Percentiles rank a stretch among this genome's conserved stretches.
Conservation (phyloP, 2,113 vertebrate genomes). For the Progne subis region DNA sequence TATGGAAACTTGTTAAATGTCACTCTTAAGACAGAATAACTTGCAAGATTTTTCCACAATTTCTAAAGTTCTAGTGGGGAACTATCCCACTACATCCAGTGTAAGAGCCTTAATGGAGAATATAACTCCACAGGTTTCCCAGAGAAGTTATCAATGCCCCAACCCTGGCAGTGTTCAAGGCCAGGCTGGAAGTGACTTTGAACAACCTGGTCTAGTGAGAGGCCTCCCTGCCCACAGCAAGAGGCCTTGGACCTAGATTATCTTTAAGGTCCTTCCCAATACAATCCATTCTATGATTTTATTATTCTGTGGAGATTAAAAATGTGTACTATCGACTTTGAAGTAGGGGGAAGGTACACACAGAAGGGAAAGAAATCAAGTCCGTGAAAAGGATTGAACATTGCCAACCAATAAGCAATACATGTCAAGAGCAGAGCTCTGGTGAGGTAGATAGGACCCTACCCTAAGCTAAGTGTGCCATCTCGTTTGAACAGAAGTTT, state of each 20-base stretch:
- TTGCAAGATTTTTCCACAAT: not conserved
- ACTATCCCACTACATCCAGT: not conserved
- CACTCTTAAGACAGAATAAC: not conserved
- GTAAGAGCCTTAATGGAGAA: not conserved
- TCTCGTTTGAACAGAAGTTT: not conserved
- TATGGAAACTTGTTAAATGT: not conserved
- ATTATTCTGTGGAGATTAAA: not conserved
- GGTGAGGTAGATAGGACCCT: not conserved
- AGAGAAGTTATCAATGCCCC: not conserved
- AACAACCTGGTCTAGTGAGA: no score
- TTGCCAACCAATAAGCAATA: not conserved
- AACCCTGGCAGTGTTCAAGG: not conserved
- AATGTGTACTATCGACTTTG: not conserved
- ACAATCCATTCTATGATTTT: no score
- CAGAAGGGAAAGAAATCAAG: not conserved
- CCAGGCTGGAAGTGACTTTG: no score
- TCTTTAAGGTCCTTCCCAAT: not conserved
- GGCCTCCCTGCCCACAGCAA: not conserved
- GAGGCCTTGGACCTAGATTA: no score
- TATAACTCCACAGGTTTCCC: not conserved
- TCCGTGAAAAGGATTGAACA: not conserved
- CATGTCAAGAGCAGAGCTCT: fast-evolving
- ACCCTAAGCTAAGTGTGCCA: not conserved
- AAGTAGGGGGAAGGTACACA: not conserved
- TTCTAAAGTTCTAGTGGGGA: not conserved